phyloP scores from a whole-genome alignment of 1,140 invertebrate genomes.

The Phortica variegata region DNA sequence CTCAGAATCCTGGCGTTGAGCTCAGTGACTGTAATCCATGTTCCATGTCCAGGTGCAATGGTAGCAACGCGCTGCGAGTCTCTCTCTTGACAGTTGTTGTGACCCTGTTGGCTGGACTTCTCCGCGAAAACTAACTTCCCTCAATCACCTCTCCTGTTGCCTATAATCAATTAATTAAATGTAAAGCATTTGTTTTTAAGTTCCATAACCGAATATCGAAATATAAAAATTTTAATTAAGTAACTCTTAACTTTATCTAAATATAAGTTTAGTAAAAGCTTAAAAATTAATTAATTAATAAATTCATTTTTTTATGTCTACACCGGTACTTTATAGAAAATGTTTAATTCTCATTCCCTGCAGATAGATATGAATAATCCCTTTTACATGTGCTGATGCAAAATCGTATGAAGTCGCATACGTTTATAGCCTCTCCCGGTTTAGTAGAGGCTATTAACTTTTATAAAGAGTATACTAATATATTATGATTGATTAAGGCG shows the following conservation, averaged over 20 bases:
- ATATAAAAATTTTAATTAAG: conserved; percentile 11
- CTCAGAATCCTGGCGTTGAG: conserved; percentile 11
- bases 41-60: conserved; percentile 40
- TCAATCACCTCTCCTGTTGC: conserved; percentile 26
- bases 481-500: too few species aligned
- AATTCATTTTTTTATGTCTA: neutral
- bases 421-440: too few species aligned
- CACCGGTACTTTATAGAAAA: neutral
- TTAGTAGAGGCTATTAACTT: too few species aligned
- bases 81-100: conserved; percentile 30
- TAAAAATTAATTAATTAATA: neutral
- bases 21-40: conserved; percentile 35
- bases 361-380: too few species aligned
- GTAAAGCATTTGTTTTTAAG: conserved; percentile 21
- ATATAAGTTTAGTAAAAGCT: neutral
- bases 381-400: too few species aligned
- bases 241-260: neutral
- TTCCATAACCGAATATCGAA: conserved; percentile 29
- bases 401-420: neutral
- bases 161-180: conserved; percentile 7
- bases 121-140: conserved; percentile 27
- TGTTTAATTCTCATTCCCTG: neutral
- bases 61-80: conserved; percentile 21
- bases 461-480: too few species aligned
- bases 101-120: conserved; percentile 25